These are phyloP conservation scores for Norana najaformis DNA, from an alignment of 2,888 invertebrate genomes.

Conservation along the genomic window DNA sequence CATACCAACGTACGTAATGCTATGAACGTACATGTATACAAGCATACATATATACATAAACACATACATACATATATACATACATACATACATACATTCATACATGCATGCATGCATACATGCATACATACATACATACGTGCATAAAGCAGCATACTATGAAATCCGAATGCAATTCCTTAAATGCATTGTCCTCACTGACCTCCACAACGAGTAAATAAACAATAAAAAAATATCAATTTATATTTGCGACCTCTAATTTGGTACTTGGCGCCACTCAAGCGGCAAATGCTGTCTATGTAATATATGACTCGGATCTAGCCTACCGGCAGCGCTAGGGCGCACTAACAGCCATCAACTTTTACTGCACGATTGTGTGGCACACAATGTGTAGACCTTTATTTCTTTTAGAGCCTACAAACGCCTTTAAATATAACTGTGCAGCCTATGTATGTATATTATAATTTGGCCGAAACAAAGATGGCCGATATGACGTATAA, in stretches of 20 bases:
- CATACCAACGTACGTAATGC: neutral
- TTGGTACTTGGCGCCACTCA: neutral
- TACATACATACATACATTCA: neutral
- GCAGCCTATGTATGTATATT: too few relatives aligned
- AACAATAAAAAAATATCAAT: too few relatives aligned
- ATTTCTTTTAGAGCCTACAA: neutral
- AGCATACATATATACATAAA: neutral
- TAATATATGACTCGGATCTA: too few relatives aligned
- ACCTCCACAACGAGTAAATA: neutral
- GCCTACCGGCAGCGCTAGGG: too few relatives aligned
- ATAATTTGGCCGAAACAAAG: neutral
- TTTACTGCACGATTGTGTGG: too few relatives aligned
- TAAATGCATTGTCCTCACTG: neutral
- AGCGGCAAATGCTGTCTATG: neutral
- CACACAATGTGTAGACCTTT: too few relatives aligned
- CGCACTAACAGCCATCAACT: too few relatives aligned
- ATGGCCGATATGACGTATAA: neutral
- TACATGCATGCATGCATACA: neutral
- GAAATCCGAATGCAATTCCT: neutral
- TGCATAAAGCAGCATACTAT: too few relatives aligned
- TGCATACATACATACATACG: too few relatives aligned
- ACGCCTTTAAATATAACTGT: neutral
- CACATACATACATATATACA: neutral
- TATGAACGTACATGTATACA: neutral
- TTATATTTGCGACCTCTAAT: too few relatives aligned